Percentiles rank a stretch among this genome's conserved stretches.
These are phyloP conservation scores for Nothoprocta pentlandii DNA, from an alignment of 2,113 vertebrate species.

Conservation along the genomic window DNA sequence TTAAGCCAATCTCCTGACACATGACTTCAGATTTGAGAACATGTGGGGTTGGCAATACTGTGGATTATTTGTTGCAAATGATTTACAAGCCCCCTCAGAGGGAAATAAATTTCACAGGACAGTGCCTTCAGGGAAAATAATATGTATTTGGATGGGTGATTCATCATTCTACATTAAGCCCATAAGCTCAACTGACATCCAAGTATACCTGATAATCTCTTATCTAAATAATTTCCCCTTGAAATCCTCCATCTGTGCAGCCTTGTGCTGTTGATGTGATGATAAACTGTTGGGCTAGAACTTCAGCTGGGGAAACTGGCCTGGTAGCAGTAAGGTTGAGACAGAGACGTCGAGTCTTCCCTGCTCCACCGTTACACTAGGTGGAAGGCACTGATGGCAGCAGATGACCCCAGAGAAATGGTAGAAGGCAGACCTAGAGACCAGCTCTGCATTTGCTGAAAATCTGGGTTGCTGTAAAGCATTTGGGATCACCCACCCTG, in stretches of 20 bases:
- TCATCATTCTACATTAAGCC: constrained; percentile 65
- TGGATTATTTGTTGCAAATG: constrained; percentile 52
- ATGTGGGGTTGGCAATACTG: not conserved
- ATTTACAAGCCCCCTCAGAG: constrained; percentile 56
- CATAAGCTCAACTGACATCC: constrained; percentile 29
- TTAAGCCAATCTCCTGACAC: not conserved
- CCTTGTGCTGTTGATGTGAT: constrained; percentile 23
- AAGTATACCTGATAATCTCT: constrained; percentile 58
- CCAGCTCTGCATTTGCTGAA: not conserved
- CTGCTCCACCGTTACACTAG: rapidly evolving
- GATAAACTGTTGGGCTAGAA: not conserved
- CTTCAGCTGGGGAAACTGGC: not conserved
- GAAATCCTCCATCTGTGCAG: constrained; percentile 51
- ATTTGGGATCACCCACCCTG: not conserved
- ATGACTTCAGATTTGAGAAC: not conserved
- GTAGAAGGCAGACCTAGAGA: not conserved
- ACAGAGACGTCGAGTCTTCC: not conserved
- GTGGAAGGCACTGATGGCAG: not conserved
- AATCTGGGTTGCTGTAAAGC: not conserved
- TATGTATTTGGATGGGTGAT: constrained; percentile 45
- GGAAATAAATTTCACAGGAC: constrained; percentile 61
- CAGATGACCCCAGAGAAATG: not conserved
- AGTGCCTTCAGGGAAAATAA: constrained; percentile 53
- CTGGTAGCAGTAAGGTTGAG: rapidly evolving
- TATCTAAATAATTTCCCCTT: constrained; percentile 67